Evolutionary conservation across 2,888 invertebrate species (phyloP).

Genomic region (Timema podura): DNA sequence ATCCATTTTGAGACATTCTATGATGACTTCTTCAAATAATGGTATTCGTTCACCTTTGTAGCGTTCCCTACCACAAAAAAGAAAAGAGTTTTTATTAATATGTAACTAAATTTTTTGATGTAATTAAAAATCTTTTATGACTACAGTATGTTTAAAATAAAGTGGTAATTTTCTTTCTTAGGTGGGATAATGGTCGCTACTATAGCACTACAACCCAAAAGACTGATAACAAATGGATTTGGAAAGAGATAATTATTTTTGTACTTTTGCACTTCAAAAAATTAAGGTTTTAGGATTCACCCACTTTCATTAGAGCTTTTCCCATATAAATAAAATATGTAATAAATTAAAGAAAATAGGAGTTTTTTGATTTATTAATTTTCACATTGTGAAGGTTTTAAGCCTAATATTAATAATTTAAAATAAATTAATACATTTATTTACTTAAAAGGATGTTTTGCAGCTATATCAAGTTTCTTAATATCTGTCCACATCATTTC

Average conservation of each 20-base stretch:
- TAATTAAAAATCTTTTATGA: too few species aligned
- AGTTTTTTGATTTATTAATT: not conserved
- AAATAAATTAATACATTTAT: conserved; percentile 13
- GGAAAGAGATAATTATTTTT: too few species aligned
- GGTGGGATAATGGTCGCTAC: too few species aligned
- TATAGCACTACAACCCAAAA: too few species aligned
- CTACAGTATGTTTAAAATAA: too few species aligned
- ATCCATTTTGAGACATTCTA: conserved; percentile 60
- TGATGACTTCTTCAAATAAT: conserved; percentile 64
- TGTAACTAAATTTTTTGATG: too few species aligned
- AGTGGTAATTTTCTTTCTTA: too few species aligned
- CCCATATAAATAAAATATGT: too few species aligned
- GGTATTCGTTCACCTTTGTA: conserved; percentile 60
- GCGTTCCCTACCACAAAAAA: conserved; percentile 51
- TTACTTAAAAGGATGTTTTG: conserved; percentile 65
- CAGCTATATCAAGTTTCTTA: conserved; percentile 59
- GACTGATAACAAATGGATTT: too few species aligned
- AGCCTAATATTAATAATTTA: not conserved
- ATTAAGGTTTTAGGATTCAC: too few species aligned
- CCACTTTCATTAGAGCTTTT: too few species aligned
- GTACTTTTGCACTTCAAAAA: too few species aligned
- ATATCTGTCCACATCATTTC: conserved; percentile 61
- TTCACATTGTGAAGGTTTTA: not conserved
- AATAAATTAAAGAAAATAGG: conserved; percentile 12
- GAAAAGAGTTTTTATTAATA: conserved; percentile 16